Base-by-base conservation (phyloP, 2,888 invertebrate species). In the Scaptomyza flava region DNA sequence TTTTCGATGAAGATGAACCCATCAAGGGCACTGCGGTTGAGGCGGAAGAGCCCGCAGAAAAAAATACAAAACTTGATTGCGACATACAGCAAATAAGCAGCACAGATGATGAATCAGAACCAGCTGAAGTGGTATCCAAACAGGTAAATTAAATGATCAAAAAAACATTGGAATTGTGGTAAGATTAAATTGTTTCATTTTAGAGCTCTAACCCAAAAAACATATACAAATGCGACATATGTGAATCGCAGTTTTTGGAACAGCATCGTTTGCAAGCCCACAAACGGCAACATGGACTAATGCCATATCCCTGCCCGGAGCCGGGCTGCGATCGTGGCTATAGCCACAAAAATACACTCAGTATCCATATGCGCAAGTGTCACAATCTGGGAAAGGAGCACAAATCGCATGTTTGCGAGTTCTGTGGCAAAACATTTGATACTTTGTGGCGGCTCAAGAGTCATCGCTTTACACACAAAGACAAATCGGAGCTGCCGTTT, bases 401-500 rank as follows among this genome's bases (percentile, higher is more conserved):
- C 70, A 79, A 76, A 30, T 70, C 75, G 17, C 75, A 76, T 8
- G 60, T 76, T 6, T 76, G 75, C 17, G 75, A 76, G 17, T 69
- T 50, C 41, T 76, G 75, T 8, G 75, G 75, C 42, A 76, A 79
- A 27, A 75, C 71, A 2, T 76, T 76, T 14, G 78, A 77, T 34
- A 75, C 75, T 2, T 61, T 78, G 38, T 69, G 78, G 67, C 61
- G 69, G 0, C 69, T 91, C 0, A 89, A 77, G n/a, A 87, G 89
- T 41, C 91, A 91, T 66, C 86, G 83, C 0, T 89, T 75, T 34
- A 86, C 86, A 0, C 91, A 91, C 62, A 81, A 79, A 30, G 90
- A 90, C 12, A 81, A 81, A 41, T 80, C 89, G 0, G 72, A 89
- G 47, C 42, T 89, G 45, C 91, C 91, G 0, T 80, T 72, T 43